phyloP scores from a whole-genome alignment of 2,113 vertebrate genomes.

The Furnarius figulus region DNA sequence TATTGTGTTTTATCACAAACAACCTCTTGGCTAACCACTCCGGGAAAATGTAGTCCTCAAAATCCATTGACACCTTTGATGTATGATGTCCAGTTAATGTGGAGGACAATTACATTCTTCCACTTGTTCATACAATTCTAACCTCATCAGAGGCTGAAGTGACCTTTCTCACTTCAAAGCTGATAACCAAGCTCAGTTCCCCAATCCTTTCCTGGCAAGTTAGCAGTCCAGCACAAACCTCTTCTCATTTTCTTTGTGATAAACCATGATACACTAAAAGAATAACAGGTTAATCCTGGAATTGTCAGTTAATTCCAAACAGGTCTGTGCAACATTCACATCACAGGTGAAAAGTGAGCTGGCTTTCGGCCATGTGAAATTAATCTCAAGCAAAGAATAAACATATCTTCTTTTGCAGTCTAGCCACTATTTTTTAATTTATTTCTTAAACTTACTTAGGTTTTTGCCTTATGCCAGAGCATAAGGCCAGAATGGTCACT shows the following conservation, averaged over 20 bases:
- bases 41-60: neutral
- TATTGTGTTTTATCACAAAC: neutral
- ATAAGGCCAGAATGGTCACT: neutral
- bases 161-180: neutral
- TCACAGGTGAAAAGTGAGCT: neutral
- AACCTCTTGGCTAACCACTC: neutral
- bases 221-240: neutral
- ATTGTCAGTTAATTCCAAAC: neutral
- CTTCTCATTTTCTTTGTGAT: neutral
- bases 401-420: accelerated
- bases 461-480: neutral
- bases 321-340: neutral
- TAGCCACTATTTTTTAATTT: neutral
- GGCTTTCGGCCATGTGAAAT: neutral
- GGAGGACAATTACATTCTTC: neutral
- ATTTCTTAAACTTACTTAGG: neutral
- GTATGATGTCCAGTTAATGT: neutral
- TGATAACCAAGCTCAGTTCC: neutral
- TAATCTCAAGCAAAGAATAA: neutral
- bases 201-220: neutral
- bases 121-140: neutral
- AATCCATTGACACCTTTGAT: neutral
- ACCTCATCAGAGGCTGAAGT: neutral
- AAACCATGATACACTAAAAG: neutral
- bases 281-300: neutral